Evolutionary conservation across 2,113 vertebrate genomes (phyloP), one percentile per base, ranked within the genome.

Genomic region (Antechinus stuartii): DNA sequence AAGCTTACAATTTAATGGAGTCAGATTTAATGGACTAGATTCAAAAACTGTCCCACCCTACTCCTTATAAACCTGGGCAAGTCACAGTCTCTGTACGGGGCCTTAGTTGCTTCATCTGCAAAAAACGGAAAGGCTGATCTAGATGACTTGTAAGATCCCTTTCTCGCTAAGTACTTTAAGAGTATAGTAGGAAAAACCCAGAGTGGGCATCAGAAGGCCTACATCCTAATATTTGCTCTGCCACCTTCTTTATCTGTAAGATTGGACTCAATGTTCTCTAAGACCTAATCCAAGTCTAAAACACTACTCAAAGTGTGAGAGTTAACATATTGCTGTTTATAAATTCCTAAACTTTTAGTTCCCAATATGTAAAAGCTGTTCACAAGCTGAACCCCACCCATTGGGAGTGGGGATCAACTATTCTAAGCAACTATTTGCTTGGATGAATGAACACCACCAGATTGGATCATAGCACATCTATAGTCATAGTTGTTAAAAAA

Each of bases 401-500:
- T 23, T 84, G 68, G 57, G 57, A 27, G 27, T 30, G 27, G 27
- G 26, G 57, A 30, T 30, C 35, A 19, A 76, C 4, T 7, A n/a
- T n/a, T 61, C 10, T 27, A 61, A 42, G n/a, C 68, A 42, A 84
- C n/a, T 84, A 42, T 84, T 84, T 84, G n/a, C n/a, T 84, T 23
- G n/a, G 68, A 42, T 84, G 68, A 42, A 42, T 84, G 68, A 84
- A 42, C 68, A 22, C 35, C 35, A n/a, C 35, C n/a, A 76, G 19
- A 42, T 42, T 84, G n/a, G 7, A 84, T 84, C n/a, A 42, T 84
- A 22, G 23, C n/a, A 22, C 19, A 42, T 42, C 30, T 35, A 19
- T 84, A 23, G 7, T 90, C 89, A 8, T 61, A 57, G 89, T 55
- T 95, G 95, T 47, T 54, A 68, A 91, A 42, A 96, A 95, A 84